Evolutionary conservation across 2,113 vertebrate species (phyloP), one percentile per base, ranked within the genome.

Genomic region (Origma solitaria): DNA sequence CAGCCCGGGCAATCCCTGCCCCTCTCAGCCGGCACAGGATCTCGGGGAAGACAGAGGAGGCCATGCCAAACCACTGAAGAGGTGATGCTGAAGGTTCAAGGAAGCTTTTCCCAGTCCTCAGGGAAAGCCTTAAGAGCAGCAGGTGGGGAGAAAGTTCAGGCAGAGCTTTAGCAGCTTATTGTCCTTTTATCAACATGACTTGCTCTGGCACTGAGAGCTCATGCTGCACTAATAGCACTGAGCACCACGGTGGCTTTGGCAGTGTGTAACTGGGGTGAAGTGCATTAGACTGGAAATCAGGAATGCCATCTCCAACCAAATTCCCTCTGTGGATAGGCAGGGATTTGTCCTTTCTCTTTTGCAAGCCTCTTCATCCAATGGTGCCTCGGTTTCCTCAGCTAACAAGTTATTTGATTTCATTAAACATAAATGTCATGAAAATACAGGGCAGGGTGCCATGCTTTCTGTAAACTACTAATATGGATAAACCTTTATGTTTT

Each of bases 191-290:
- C 8, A 64, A 2, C 35, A 31, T 11, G 6, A 2, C 19, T 58
- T 47, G 35, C 19, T 76, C 11, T 51, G 16, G 35, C 11, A 0
- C 27, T 17, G 35, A 21, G n/a, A 42, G 53, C 35, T 60, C 4
- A 0, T 4, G 7, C 30, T 33, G 51, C 12, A 1, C 44, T 68
- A 0, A 31, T 2, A 14, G 40, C 0, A 7, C 22, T 11, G 61
- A 84, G 37, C 3, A 20, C 45, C 1, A 5, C 1, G 0, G 33
- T 30, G 51, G 35, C 6, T 77, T 54, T 22, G 72, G 61, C 27
- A 30, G 17, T 0, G 4, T 15, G 44, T 8, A 15, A 5, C 37
- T 78, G n/a, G 15, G 7, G 13, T 18, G 15, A 7, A 38, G 9
- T 6, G 7, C 6, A 6, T 71, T 19, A 37, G 35, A 51, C 14